Base-by-base conservation (phyloP, 2,888 invertebrate genomes). In the Invenusta paracnida region DNA sequence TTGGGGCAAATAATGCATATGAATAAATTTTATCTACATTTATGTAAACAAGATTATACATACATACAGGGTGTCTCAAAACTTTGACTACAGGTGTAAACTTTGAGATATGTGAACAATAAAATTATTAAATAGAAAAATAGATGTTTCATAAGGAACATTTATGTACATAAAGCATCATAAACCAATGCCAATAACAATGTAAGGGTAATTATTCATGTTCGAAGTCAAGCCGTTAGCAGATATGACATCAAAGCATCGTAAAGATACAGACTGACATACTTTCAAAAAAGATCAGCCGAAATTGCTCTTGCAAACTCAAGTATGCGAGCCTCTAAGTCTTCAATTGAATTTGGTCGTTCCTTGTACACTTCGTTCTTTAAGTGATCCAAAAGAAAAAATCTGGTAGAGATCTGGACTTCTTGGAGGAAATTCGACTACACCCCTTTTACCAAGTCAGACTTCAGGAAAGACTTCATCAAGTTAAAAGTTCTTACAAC, bases 181-280 rank as follows among this genome's bases (percentile, higher is more conserved):
- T 48, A 48, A 48, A 48, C 48, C 48, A 48, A 48, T 48, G 48
- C 17, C 48, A 5, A 48, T 48, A 48, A 17, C 48, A 48, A 48
- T 48, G 48, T 48, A 48, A 48, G 17, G 48, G 48, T 48, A 48
- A 48, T 17, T 48, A 48, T 48, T 48, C 48, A 48, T 48, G 48
- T 48, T 48, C 48, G 17, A 48, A 48, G 48, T 48, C 5, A 48
- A 48, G 48, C 17, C 48, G 48, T 48, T 48, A 48, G 48, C 48
- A 5, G 48, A 48, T 48, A 11, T 48, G 48, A 48, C 48, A 48
- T 48, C 48, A 48, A 48, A n/a, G 25, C 73, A 73, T 73, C 23
- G 27, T 73, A 23, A 73, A 73, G 17, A 73, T 73, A 73, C 73
- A 73, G 73, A 73, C 73, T 73, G 11, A 23, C 73, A 73, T 73